Conservation (phyloP, 2,888 invertebrate genomes). For the Catocala nupta region DNA sequence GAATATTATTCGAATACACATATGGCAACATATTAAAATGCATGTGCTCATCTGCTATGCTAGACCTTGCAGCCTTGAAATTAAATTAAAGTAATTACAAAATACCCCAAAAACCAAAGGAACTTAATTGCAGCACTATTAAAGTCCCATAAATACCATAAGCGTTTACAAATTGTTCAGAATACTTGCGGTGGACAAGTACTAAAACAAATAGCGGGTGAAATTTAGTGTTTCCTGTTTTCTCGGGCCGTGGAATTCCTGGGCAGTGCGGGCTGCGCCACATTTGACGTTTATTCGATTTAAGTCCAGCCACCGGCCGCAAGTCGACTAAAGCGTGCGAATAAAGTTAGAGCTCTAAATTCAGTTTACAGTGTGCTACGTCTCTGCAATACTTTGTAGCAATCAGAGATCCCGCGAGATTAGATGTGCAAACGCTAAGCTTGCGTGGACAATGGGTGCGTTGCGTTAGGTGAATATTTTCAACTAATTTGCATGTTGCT, state of each 20-base stretch:
- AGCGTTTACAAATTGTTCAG: conserved; percentile 41
- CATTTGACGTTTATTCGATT: conserved; percentile 82
- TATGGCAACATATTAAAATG: no score
- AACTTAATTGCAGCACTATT: conserved; percentile 17
- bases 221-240: conserved; percentile 70
- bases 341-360: conserved; percentile 74
- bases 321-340: conserved; percentile 69
- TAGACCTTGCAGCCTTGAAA: no score
- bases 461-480: conserved; percentile 43
- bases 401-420: conserved; percentile 53
- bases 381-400: conserved; percentile 61
- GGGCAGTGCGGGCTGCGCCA: conserved; percentile 52
- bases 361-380: conserved; percentile 62
- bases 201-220: conserved; percentile 61
- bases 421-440: conserved; percentile 36
- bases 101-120: not conserved
- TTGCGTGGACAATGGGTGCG: conserved; percentile 39
- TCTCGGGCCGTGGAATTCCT: conserved; percentile 44
- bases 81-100: no score
- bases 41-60: no score
- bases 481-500: conserved; percentile 31
- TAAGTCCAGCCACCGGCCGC: conserved; percentile 65
- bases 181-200: conserved; percentile 51
- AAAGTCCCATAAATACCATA: conserved; percentile 33
- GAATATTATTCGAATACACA: no score